Base-by-base conservation (phyloP, 2,113 vertebrate genomes). In the Symphodus melops region DNA sequence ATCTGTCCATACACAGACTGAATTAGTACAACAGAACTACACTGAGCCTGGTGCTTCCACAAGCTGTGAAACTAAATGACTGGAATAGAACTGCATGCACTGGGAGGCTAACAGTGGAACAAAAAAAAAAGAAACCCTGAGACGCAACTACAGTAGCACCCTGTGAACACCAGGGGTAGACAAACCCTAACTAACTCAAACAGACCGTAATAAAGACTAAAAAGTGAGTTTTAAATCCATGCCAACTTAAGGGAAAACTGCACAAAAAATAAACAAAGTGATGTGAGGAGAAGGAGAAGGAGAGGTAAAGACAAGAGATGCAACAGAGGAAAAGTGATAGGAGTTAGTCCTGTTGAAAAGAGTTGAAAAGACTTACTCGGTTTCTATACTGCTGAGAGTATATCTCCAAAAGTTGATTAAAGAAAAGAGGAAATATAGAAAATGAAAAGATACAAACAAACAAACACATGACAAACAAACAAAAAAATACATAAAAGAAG, bases 321-420 rank as follows among this genome's bases (percentile, higher is more conserved):
- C 62, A 81, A 70, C 74, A 67, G 41, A 79, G 44, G 79, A 54
- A 51, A 60, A 78, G 46, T 12, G 58, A 61, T n/a, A 51, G 61
- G 72, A 72, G 57, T 68, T 59, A 68, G 62, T 77, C 82, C 77
- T 68, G 76, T 77, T 70, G 64, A 82, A 51, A 51, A 83, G 85
- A 87, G 79, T 69, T 71, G 64, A 89, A 71, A 92, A 74, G 70
- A 95, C 94, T 95, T 95, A 95, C 94, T 92, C 86, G 59, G 91
- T 90, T 92, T 91, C 91, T 93, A 94, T 91, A 94, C 80, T 79
- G 94, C 92, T 94, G 92, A 92, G 92, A 92, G 91, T 93, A 93
- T 89, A 93, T 86, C 92, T 94, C 89, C 92, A 93, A 90, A 92
- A 92, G 90, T 86, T 62, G 84, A 88, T 87, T 68, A 44, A 84